A percentile compares a stretch with the other conserved stretches of the same genome.
Evolutionary conservation across 2,888 invertebrate species (phyloP).

Genomic region (Heterodera filipjevi): DNA sequence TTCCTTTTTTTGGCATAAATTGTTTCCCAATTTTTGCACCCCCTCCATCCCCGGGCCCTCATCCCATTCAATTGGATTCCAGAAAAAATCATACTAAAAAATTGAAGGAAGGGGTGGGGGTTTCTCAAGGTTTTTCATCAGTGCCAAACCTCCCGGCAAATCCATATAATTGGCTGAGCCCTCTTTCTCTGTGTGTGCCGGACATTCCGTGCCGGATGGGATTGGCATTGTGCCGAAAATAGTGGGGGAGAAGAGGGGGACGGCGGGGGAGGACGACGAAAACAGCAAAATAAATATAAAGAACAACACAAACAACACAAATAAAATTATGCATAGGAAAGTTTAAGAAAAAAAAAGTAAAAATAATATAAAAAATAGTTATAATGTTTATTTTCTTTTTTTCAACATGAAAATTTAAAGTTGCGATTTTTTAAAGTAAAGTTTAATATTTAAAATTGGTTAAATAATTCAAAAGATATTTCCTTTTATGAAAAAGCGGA

Average conservation of each 20-base stretch:
- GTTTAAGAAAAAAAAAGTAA: background rate
- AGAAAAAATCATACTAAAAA: background rate
- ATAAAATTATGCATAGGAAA: too few species aligned
- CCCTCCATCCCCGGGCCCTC: background rate
- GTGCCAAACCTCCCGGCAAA: background rate
- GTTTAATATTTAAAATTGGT: background rate
- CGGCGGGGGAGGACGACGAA: background rate
- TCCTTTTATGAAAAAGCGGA: too few species aligned
- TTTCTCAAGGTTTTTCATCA: constrained; percentile 1
- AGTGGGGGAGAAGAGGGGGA: background rate
- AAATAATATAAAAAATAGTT: background rate
- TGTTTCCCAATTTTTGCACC: background rate
- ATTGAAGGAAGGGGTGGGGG: background rate
- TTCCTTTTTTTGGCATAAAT: constrained; percentile 4
- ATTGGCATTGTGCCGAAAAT: constrained; percentile 1
- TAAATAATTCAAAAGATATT: too few species aligned
- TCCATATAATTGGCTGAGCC: constrained; percentile 8
- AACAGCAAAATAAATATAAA: background rate
- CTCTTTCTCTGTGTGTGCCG: background rate
- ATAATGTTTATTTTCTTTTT: background rate
- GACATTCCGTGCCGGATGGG: constrained; percentile 8
- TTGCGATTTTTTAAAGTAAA: background rate
- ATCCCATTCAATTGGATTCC: background rate
- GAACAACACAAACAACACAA: background rate
- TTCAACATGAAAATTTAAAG: background rate